These are phyloP conservation scores for Aplidium turbinatum DNA, from an alignment of 23 tunicate species.

Conservation along the genomic window DNA sequence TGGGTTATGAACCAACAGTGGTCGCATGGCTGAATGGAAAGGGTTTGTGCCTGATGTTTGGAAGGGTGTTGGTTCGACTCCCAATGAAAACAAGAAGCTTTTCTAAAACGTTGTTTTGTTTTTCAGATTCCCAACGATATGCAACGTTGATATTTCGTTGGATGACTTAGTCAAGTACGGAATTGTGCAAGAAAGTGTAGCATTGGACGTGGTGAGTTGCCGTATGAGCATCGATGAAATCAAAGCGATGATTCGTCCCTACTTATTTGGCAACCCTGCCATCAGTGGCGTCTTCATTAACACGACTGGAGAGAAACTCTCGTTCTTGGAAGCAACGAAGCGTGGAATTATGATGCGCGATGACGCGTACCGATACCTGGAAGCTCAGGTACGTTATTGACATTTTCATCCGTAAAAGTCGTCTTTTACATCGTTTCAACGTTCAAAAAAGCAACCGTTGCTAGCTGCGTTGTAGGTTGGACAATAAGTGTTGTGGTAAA, in stretches of 20 bases:
- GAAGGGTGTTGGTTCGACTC: no score
- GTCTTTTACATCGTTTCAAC: no score
- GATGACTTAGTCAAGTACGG: conserved; percentile 47
- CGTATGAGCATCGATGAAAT: conserved; percentile 25
- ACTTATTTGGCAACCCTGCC: conserved; percentile 51
- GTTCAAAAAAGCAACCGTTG: no score
- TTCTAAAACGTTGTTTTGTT: not conserved
- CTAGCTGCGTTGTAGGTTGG: no score
- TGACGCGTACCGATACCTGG: conserved; percentile 49
- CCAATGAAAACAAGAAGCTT: no score
- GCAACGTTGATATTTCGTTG: conserved; percentile 41
- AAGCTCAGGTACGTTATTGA: conserved; percentile 75
- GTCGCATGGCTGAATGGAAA: no score
- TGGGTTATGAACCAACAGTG: no score
- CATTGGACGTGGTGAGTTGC: conserved; percentile 20
- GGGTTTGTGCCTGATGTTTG: no score
- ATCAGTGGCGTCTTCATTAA: conserved; percentile 54
- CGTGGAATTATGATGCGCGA: conserved; percentile 37
- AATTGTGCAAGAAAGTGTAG: conserved; percentile 43
- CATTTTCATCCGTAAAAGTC: no score
- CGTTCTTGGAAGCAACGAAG: conserved; percentile 70
- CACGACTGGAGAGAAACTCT: conserved; percentile 65
- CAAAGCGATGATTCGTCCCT: conserved; percentile 21
- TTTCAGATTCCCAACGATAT: conserved; percentile 60
- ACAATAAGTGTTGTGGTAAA: no score